A percentile compares a stretch with the other conserved stretches of the same genome.
phyloP scores from a whole-genome alignment of 1,140 invertebrate genomes.

The Stegodyphus mimosarum region DNA sequence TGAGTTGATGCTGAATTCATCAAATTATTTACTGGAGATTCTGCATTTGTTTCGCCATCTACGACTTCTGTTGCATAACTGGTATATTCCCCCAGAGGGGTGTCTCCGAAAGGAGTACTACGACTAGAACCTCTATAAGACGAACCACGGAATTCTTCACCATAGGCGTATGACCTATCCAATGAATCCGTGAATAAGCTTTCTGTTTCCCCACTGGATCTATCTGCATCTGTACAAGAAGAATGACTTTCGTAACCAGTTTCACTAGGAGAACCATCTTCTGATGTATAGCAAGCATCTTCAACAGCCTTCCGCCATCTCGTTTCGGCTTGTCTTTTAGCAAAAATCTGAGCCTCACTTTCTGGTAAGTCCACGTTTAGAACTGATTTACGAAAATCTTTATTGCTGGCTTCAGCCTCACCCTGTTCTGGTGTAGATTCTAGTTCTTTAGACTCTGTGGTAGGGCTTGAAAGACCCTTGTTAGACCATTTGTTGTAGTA shows the following conservation, averaged over 20 bases:
- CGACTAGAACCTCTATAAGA: background rate
- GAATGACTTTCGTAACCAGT: slow-evolving; percentile 39
- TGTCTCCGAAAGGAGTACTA: slow-evolving; percentile 9
- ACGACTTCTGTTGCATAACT: too few species aligned
- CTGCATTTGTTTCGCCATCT: too few species aligned
- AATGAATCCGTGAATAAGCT: slow-evolving; percentile 28
- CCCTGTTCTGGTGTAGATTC: background rate
- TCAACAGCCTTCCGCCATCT: slow-evolving; percentile 6
- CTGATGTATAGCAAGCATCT: slow-evolving; percentile 7
- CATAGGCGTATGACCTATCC: slow-evolving; percentile 5
- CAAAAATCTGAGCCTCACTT: background rate
- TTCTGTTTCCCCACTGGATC: slow-evolving; percentile 25
- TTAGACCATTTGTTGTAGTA: background rate
- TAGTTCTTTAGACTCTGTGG: background rate
- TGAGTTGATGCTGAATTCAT: too few species aligned
- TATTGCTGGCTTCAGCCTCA: slow-evolving; percentile 1
- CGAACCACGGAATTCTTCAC: background rate
- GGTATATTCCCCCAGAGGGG: background rate
- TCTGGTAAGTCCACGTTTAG: slow-evolving; percentile 20
- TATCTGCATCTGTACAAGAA: slow-evolving; percentile 34
- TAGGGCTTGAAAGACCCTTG: background rate
- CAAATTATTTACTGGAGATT: too few species aligned
- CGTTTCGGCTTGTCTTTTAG: slow-evolving; percentile 2
- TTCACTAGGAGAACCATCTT: slow-evolving; percentile 40
- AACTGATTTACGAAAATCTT: slow-evolving; percentile 14